phyloP scores from a whole-genome alignment of 2,888 invertebrate genomes.

The Tanypteryx hageni region DNA sequence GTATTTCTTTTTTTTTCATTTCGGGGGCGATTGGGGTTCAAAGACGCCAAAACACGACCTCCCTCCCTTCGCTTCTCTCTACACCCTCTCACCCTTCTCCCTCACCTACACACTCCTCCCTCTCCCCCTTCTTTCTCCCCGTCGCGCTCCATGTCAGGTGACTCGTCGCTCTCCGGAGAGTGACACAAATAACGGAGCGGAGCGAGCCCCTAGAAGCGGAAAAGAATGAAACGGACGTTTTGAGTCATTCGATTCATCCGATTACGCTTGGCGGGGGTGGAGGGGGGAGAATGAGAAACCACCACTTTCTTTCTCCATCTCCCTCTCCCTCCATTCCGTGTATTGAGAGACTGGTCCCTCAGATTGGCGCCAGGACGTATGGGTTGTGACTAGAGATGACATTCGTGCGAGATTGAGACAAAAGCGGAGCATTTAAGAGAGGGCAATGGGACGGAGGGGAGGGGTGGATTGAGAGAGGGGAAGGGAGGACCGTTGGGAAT shows the following conservation, averaged over 20 bases:
- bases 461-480: not conserved
- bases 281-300: conserved; percentile 1
- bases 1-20: not conserved
- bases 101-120: not conserved
- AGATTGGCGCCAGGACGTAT: not conserved
- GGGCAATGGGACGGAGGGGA: not conserved
- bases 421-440: not conserved
- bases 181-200: conserved; percentile 9
- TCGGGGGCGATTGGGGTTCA: no score
- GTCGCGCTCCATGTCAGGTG: conserved; percentile 9
- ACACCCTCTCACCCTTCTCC: not conserved
- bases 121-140: not conserved
- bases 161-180: not conserved
- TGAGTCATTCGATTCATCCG: conserved; percentile 25
- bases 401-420: not conserved
- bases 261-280: not conserved
- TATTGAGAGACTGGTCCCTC: not conserved
- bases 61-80: not conserved
- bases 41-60: not conserved
- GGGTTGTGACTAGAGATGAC: not conserved
- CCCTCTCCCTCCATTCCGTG: not conserved
- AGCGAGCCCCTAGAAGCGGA: not conserved
- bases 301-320: not conserved
- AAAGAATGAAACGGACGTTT: conserved; percentile 30
- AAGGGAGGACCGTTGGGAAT: not conserved